Base-by-base conservation (phyloP, 2,113 vertebrate species). In the Lagopus muta region DNA sequence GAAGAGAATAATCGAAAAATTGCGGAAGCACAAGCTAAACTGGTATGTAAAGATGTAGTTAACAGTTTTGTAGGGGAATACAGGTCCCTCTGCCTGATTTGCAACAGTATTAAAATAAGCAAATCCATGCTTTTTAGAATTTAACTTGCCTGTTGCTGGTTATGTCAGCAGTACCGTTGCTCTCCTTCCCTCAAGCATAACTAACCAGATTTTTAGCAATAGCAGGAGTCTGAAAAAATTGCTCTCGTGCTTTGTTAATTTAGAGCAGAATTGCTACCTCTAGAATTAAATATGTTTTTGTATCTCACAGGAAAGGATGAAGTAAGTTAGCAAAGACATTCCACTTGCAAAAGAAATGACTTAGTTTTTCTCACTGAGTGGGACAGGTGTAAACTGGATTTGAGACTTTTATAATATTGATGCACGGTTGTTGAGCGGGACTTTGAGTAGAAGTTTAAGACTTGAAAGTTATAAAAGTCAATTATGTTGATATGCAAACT, bases 1-100 rank as follows among this genome's bases (percentile, higher is more conserved):
- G 99, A 99, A 98, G 99, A 99, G 97, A 99, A 99, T 99, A 99
- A 99, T 98, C 98, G 99, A 98, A 99, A 99, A 99, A 99, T 99
- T 90, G 99, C 99, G 45, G 99, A 99, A 93, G 99, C 99, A 97
- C 99, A 99, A 97, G 99, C 99, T 98, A 99, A 99, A 95, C 98
- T 99, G 99, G 99, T 99, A 98, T 45, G 98, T 89, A n/a, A 62
- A 87, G 57, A 22, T 55, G 34, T 24, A 54, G 32, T 58, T 83
- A 48, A 73, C 48, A 25, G 13, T 76, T 88, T 45, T 67, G 10
- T 69, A 32, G 66, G 38, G n/a, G 34, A 82, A 43, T 83, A 80
- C 36, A 71, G 27, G 38, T 82, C 50, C 61, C 45, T 86, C 34
- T 93, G 81, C 78, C 55, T 87, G 22, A 67, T 84, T 65, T 93